phyloP scores from a whole-genome alignment of 2,797 vertebrate genomes.

The Micromesistius poutassou region DNA sequence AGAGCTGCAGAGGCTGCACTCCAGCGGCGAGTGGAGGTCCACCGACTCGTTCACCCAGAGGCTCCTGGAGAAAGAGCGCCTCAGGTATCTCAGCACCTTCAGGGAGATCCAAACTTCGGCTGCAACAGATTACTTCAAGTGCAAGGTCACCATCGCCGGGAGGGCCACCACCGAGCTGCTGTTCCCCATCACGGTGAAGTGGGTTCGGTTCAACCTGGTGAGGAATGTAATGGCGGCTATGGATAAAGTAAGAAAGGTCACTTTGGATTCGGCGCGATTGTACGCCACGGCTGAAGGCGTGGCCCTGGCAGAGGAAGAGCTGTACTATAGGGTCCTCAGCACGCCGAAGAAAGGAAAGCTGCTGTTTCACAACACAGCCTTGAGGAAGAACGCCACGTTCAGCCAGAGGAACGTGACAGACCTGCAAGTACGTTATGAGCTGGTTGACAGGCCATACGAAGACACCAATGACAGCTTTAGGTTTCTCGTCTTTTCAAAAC shows the following conservation, averaged over 20 bases:
- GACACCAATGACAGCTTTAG: constrained; percentile 79
- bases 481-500: constrained; percentile 80
- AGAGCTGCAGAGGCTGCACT: constrained; percentile 78
- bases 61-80: constrained; percentile 72
- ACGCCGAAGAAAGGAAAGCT: constrained; percentile 81
- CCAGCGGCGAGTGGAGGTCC: constrained; percentile 79
- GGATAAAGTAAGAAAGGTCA: constrained; percentile 75
- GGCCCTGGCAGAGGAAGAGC: constrained; percentile 69
- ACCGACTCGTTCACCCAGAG: constrained; percentile 79
- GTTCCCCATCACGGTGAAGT: constrained; percentile 79
- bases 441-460: constrained; percentile 69
- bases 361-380: constrained; percentile 69
- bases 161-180: constrained; percentile 73
- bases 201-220: constrained; percentile 78
- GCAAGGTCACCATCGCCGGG: constrained; percentile 78
- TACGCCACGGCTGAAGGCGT: constrained; percentile 67
- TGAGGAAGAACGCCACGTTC: constrained; percentile 79
- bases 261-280: constrained; percentile 76
- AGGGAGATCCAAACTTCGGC: constrained; percentile 76
- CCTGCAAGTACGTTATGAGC: constrained; percentile 77
- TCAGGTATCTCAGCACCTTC: constrained; percentile 81
- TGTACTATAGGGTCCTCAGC: constrained; percentile 79
- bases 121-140: constrained; percentile 80
- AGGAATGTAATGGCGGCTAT: constrained; percentile 76
- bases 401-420: constrained; percentile 80